phyloP scores from a whole-genome alignment of 2,888 invertebrate species.

The Graphium colonna region DNA sequence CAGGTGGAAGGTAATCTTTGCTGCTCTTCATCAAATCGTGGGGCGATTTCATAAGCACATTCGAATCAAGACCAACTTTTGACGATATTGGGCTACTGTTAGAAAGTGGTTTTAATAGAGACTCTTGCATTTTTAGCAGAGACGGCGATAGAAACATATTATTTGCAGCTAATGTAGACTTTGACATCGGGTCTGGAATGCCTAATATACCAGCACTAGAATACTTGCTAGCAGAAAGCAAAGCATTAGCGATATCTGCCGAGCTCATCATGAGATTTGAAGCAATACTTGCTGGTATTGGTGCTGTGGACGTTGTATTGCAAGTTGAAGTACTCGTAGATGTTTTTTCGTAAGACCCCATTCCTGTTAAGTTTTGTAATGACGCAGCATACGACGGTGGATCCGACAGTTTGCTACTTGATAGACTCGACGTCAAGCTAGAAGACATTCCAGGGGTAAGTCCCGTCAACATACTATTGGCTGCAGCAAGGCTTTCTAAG shows the following conservation, averaged over 20 bases:
- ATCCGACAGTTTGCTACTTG: conserved; percentile 65
- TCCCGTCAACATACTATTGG: conserved; percentile 70
- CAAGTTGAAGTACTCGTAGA: conserved; percentile 73
- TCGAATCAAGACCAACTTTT: conserved; percentile 68
- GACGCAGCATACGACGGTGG: conserved; percentile 72
- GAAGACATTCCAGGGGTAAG: conserved; percentile 64
- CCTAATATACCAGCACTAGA: conserved; percentile 82
- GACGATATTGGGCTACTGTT: conserved; percentile 77
- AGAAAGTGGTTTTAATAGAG: conserved; percentile 80
- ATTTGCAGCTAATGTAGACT: conserved; percentile 86
- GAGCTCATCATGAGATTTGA: conserved; percentile 82
- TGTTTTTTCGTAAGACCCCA: conserved; percentile 66
- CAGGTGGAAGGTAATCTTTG: conserved; percentile 76
- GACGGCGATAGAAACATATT: conserved; percentile 90
- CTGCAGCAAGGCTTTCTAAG: conserved; percentile 71
- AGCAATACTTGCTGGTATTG: conserved; percentile 75
- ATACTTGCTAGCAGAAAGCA: conserved; percentile 84
- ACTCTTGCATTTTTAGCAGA: conserved; percentile 85
- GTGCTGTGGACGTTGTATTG: conserved; percentile 68
- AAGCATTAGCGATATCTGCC: conserved; percentile 82
- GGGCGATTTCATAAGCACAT: conserved; percentile 65
- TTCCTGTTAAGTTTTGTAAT: conserved; percentile 63
- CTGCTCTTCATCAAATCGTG: conserved; percentile 64
- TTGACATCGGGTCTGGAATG: conserved; percentile 88
- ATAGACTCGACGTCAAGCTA: conserved; percentile 63